Base-by-base conservation (phyloP, 2,797 vertebrate species). In the Protosalanx chinensis region DNA sequence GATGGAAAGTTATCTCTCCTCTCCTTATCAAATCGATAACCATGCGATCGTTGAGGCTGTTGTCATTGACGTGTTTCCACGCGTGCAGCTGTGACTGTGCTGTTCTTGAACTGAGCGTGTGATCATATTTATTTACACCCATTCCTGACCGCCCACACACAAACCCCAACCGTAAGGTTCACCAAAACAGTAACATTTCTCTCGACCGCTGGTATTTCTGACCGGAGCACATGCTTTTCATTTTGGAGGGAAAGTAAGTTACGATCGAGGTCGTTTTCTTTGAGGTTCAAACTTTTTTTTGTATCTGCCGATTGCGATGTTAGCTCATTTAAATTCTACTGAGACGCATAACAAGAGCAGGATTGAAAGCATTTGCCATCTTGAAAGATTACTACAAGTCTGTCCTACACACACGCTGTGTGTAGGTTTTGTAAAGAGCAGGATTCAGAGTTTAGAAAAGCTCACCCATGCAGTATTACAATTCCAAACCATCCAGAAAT, bases 381-480 rank as follows among this genome's bases (percentile, higher is more conserved):
- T 27, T 65, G 12, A 46, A 23, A 35, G 20, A 20, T 46, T 12
- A 10, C 7, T 49, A 23, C 1, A 6, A 41, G 64, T 41, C 8
- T 4, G 23, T 35, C 35, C 27, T 1, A 41, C 49, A 49, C 37
- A 49, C 41, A 46, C 23, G 1, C 41, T 13, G 41, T 46, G 10
- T 46, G 41, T 1, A 13, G 41, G 41, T 46, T 46, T 65, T 20
- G 64, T 65, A 8, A 10, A 5, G 12, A 49, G 72, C 46, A 23
- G 29, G 76, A 58, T 79, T 56, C n/a, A 46, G 64, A 13, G n/a
- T 46, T 65, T 20, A 29, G 41, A 62, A 67, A 78, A 82, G 71
- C 73, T 59, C 63, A 71, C 46, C 72, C 76, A 75, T 76, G 75
- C 75, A 76, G 41, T 64, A 59, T 76, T 82, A 79, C 78, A 82